Evolutionary conservation across 2,888 invertebrate species (phyloP).

Genomic region (Ormyrus labotus): DNA sequence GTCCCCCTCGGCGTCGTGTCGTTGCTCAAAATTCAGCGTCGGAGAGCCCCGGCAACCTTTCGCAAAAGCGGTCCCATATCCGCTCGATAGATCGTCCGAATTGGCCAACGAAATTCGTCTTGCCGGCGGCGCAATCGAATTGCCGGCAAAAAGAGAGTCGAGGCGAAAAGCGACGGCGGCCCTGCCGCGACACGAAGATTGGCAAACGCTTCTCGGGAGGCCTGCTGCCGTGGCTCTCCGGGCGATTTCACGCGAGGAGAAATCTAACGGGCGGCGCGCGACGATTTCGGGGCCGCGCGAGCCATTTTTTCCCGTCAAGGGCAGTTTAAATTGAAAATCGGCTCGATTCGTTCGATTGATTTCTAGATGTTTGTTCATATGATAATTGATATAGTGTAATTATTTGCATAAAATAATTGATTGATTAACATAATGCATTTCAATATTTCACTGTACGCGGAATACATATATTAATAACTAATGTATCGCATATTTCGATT

Average conservation of each 20-base stretch:
- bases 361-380: neutral
- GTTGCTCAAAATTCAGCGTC: too few relatives aligned
- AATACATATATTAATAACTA: too few relatives aligned
- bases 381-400: too few relatives aligned
- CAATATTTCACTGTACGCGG: too few relatives aligned
- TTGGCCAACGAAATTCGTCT: too few relatives aligned
- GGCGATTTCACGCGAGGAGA: constrained; percentile 5
- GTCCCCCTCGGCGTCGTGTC: too few relatives aligned
- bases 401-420: too few relatives aligned
- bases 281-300: neutral
- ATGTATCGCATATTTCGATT: too few relatives aligned
- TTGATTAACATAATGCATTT: too few relatives aligned
- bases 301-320: neutral
- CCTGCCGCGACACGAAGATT: constrained; percentile 30
- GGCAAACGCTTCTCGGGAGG: constrained; percentile 27
- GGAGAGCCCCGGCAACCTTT: too few relatives aligned
- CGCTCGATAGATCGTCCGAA: too few relatives aligned
- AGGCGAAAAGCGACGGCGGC: constrained; percentile 23
- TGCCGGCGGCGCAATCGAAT: constrained; percentile 3
- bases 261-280: constrained; percentile 2
- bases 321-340: neutral
- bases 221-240: neutral
- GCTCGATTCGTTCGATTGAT: neutral
- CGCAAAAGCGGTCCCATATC: too few relatives aligned
- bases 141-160: neutral